phyloP scores from a whole-genome alignment of 2,113 vertebrate species.

The Nesogale talazaci region DNA sequence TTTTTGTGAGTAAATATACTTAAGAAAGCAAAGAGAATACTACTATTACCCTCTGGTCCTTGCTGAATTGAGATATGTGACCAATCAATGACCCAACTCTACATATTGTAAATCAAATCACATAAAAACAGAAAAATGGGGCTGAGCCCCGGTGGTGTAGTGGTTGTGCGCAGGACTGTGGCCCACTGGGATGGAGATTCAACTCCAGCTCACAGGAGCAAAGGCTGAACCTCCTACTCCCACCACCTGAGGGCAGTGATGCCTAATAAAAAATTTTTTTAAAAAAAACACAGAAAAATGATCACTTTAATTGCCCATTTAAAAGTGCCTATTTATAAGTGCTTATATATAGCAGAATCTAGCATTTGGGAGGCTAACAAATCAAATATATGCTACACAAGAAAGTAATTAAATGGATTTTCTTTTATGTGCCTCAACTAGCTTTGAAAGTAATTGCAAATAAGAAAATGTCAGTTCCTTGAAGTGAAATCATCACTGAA shows the following conservation, averaged over 20 bases:
- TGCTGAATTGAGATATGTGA: slow-evolving; percentile 46
- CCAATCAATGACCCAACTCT: slow-evolving; percentile 52
- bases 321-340: background rate
- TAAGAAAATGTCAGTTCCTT: slow-evolving; percentile 36
- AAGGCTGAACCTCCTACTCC: no score
- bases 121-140: slow-evolving; percentile 18
- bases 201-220: no score
- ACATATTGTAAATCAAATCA: background rate
- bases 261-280: no score
- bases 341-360: slow-evolving; percentile 9
- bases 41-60: slow-evolving; percentile 5
- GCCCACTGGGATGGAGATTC: no score
- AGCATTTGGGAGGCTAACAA: background rate
- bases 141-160: no score
- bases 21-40: slow-evolving; percentile 14
- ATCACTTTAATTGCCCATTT: slow-evolving; percentile 43
- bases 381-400: slow-evolving; percentile 52
- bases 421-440: background rate
- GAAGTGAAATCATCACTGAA: slow-evolving; percentile 52
- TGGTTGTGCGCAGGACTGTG: no score
- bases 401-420: slow-evolving; percentile 40
- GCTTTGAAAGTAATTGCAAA: slow-evolving; percentile 57
- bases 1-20: background rate
- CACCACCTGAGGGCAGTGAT: no score
- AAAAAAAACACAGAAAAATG: background rate